A percentile compares a stretch with the other conserved stretches of the same genome.
Conservation (phyloP, 2,113 vertebrate species). For the Tricholaema leucomelas region DNA sequence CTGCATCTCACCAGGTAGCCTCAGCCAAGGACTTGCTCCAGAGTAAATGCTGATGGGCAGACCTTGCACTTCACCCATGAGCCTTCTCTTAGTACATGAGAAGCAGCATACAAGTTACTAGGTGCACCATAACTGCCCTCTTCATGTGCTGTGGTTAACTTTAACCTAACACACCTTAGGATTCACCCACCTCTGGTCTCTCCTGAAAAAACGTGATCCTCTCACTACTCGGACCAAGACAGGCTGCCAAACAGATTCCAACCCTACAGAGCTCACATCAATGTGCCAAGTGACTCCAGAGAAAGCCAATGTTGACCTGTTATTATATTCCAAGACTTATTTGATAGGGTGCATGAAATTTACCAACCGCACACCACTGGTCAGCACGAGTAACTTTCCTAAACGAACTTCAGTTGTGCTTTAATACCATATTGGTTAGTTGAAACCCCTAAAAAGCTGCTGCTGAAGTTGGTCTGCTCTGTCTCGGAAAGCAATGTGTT, state of each 20-base stretch:
- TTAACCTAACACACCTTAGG: rapidly evolving
- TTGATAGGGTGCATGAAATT: neutral
- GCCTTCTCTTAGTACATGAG: neutral
- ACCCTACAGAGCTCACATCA: neutral
- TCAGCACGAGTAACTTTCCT: neutral
- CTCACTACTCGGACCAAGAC: neutral
- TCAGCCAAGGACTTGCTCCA: neutral
- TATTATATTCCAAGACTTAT: neutral
- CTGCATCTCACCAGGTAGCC: neutral
- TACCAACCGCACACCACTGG: neutral
- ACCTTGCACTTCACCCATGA: neutral
- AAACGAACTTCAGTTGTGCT: neutral
- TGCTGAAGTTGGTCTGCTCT: neutral
- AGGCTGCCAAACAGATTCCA: neutral
- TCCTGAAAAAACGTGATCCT: neutral
- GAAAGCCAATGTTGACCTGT: neutral
- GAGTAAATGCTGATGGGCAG: neutral
- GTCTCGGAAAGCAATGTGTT: neutral
- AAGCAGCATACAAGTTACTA: neutral
- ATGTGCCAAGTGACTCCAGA: neutral
- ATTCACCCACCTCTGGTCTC: neutral
- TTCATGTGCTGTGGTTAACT: neutral
- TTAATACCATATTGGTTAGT: neutral
- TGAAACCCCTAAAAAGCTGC: neutral
- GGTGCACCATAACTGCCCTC: neutral